Evolutionary conservation across 2,797 vertebrate species (phyloP), one percentile per base, ranked within the genome.

Genomic region (Peromyscus nudipes): DNA sequence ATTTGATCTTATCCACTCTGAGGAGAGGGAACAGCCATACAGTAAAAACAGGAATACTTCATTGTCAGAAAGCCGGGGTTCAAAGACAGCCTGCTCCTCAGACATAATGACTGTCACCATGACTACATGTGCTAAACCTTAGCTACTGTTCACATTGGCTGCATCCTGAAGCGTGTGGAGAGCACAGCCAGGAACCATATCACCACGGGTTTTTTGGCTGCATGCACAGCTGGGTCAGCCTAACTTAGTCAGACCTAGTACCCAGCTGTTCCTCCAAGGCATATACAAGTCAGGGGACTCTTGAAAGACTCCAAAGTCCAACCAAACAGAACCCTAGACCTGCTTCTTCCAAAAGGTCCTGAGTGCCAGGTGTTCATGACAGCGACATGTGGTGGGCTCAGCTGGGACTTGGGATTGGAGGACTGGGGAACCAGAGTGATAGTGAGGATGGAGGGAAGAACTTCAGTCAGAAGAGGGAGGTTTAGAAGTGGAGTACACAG

Each of bases 61-160:
- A 19, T 11, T 6, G 6, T 69, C 23, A 79, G 29, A 89, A 92
- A 46, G 6, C 57, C 8, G 23, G 25, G 37, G 10, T 80, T 92
- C 77, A 55, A 71, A 77, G 82, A 34, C 1, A 1, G 19, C 71
- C 46, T 77, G 49, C 16, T 37, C 34, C 21, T 7, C 14, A 14
- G 64, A 71, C 46, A 25, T 49, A 55, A 49, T 27, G 37, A n/a
- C 10, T 67, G 52, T 27, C 43, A 1, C 31, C 6, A 46, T 23
- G 60, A 17, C 4, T 2, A 4, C 37, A 0, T 1, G 0, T 49
- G 43, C 37, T 23, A 40, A 79, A 4, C 6, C 0, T 21, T 14
- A 60, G 73, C 21, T 27, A 0, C 27, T 37, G 23, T 37, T 93
- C 64, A 6, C 23, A 4, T 1, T 9, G 57, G 34, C 6, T 21